Conservation (phyloP, 2,888 invertebrate species). For the Megastigmus dorsalis region DNA sequence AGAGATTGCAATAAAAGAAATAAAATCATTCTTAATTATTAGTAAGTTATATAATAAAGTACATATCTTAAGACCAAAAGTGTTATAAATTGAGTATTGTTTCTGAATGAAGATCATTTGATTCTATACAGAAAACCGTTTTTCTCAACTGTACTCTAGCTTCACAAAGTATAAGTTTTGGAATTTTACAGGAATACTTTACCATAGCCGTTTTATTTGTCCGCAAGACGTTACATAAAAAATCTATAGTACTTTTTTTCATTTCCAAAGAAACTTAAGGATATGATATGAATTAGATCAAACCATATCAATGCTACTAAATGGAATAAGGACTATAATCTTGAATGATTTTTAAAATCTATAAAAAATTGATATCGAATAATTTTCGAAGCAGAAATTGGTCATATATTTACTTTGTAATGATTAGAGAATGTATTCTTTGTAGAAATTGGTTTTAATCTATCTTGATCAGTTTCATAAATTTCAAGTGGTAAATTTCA, state of each 20-base stretch:
- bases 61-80: not conserved
- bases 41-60: not conserved
- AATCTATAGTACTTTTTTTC: not conserved
- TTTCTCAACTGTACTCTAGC: slow-evolving; percentile 36
- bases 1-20: too few species aligned
- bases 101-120: not conserved
- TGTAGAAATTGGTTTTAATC: slow-evolving; percentile 9
- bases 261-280: not conserved
- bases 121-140: not conserved
- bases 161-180: slow-evolving; percentile 5
- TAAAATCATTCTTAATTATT: not conserved
- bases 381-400: slow-evolving; percentile 16
- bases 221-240: not conserved
- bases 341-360: not conserved
- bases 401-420: not conserved
- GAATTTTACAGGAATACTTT: too few species aligned
- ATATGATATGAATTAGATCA: not conserved
- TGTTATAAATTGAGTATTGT: not conserved
- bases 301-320: not conserved
- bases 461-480: too few species aligned
- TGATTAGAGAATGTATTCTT: not conserved
- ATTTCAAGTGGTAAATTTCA: too few species aligned
- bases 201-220: too few species aligned
- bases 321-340: not conserved
- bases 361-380: not conserved